A percentile compares a stretch with the other conserved stretches of the same genome.
These are phyloP conservation scores for Agrotis clavis DNA, from an alignment of 2,888 invertebrate species.

Conservation along the genomic window DNA sequence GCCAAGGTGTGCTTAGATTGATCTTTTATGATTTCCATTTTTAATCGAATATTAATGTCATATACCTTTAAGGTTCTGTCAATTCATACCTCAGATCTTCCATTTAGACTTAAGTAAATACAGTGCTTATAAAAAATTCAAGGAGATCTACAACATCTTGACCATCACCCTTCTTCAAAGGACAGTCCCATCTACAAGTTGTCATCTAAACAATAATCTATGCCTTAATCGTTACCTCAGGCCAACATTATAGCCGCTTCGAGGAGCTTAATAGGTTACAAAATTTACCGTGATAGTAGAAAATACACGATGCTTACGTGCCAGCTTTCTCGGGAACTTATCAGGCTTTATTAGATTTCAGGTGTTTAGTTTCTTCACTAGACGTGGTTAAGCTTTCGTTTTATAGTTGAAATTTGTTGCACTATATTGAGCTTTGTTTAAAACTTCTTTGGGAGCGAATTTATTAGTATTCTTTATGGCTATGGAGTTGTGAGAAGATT, in stretches of 20 bases:
- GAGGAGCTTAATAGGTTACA: conserved; percentile 90
- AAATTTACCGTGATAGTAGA: conserved; percentile 90
- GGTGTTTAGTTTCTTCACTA: conserved; percentile 81
- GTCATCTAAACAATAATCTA: conserved; percentile 78
- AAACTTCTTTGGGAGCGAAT: conserved; percentile 36
- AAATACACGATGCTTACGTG: conserved; percentile 89
- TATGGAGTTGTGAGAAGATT: conserved; percentile 17
- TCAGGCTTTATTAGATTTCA: conserved; percentile 84
- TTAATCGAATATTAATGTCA: no score
- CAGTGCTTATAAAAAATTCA: background rate
- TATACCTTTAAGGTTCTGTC: background rate
- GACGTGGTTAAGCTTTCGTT: conserved; percentile 65
- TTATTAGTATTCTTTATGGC: conserved; percentile 47
- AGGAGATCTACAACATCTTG: background rate
- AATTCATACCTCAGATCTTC: background rate
- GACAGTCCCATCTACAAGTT: conserved; percentile 65
- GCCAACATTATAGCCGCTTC: conserved; percentile 90
- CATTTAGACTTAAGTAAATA: background rate
- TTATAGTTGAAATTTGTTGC: conserved; percentile 69
- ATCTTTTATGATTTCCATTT: background rate
- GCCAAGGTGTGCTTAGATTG: background rate
- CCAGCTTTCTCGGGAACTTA: conserved; percentile 83
- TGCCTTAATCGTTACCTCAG: conserved; percentile 89
- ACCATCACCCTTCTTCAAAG: conserved; percentile 25
- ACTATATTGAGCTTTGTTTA: conserved; percentile 64